These are phyloP conservation scores for Spizaetus ornatus DNA, from an alignment of 2,113 vertebrate genomes.

Conservation along the genomic window DNA sequence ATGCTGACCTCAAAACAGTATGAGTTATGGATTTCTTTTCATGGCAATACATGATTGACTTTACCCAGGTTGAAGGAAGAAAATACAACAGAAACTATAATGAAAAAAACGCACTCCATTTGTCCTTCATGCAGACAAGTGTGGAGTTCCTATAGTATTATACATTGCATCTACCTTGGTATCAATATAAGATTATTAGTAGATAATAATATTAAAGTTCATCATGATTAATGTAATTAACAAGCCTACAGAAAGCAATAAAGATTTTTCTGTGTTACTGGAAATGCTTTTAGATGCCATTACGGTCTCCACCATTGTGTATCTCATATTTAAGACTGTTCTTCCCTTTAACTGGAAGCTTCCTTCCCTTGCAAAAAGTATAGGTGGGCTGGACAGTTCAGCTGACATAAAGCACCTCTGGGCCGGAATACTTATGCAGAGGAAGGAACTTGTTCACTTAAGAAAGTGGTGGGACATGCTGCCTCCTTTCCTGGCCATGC, in stretches of 20 bases:
- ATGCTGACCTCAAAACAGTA: not conserved
- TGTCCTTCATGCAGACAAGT: slow-evolving; percentile 37
- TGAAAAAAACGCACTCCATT: not conserved
- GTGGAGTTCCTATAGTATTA: not conserved
- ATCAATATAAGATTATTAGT: slow-evolving; percentile 35
- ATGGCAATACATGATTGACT: slow-evolving; percentile 29
- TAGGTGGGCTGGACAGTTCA: not conserved
- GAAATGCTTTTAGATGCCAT: slow-evolving; percentile 61
- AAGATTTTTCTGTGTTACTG: slow-evolving; percentile 47
- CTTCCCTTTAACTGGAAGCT: slow-evolving; percentile 37
- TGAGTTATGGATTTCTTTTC: slow-evolving; percentile 44
- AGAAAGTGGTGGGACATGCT: slow-evolving; percentile 12
- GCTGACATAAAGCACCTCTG: slow-evolving; percentile 28
- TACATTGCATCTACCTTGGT: not conserved
- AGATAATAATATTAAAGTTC: slow-evolving; percentile 37
- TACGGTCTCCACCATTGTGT: slow-evolving; percentile 21
- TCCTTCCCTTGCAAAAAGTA: slow-evolving; percentile 3
- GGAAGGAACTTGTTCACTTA: slow-evolving; percentile 48
- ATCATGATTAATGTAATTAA: slow-evolving; percentile 51
- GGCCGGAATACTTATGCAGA: slow-evolving; percentile 7
- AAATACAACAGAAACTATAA: slow-evolving; percentile 26
- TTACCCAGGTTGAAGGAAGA: not conserved
- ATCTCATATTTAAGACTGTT: slow-evolving; percentile 16
- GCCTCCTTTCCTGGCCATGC: slow-evolving; percentile 13
- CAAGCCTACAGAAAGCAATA: slow-evolving; percentile 25